Evolutionary conservation across 2,113 vertebrate genomes (phyloP).

Genomic region (Platichthys flesus): DNA sequence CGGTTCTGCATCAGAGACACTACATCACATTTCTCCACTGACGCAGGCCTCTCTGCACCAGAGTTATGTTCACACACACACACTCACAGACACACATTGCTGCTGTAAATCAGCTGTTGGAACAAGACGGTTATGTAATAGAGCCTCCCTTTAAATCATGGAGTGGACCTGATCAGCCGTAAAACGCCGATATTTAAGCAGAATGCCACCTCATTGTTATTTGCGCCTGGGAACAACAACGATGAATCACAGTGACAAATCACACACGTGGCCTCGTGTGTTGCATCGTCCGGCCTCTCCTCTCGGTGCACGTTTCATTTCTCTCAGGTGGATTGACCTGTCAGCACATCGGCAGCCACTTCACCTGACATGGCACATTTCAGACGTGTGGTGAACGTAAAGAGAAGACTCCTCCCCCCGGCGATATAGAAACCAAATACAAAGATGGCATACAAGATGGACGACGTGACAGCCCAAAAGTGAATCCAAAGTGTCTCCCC

Average conservation of each 20-base stretch:
- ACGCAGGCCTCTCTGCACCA: neutral
- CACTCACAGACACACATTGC: constrained; percentile 8
- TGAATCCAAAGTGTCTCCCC: too few relatives aligned
- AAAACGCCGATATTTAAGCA: constrained; percentile 15
- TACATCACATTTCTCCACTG: constrained; percentile 19
- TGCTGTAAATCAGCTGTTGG: constrained; percentile 47
- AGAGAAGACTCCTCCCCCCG: too few relatives aligned
- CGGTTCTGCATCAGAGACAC: constrained; percentile 34
- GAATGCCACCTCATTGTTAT: constrained; percentile 13
- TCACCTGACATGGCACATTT: neutral
- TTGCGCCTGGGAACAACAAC: constrained; percentile 7
- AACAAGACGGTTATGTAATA: constrained; percentile 48
- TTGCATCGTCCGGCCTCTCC: neutral
- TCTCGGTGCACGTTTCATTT: neutral
- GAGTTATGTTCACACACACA: constrained; percentile 23
- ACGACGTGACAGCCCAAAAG: too few relatives aligned
- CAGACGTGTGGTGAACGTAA: too few relatives aligned
- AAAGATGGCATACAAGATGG: too few relatives aligned
- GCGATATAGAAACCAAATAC: too few relatives aligned
- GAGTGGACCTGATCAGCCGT: constrained; percentile 6
- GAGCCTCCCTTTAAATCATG: constrained; percentile 14
- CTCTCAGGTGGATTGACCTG: constrained; percentile 32
- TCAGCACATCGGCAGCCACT: constrained; percentile 5
- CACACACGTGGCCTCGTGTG: neutral
- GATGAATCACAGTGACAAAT: constrained; percentile 47